Conservation (phyloP, 2,113 vertebrate species). For the Polypterus bichir region DNA sequence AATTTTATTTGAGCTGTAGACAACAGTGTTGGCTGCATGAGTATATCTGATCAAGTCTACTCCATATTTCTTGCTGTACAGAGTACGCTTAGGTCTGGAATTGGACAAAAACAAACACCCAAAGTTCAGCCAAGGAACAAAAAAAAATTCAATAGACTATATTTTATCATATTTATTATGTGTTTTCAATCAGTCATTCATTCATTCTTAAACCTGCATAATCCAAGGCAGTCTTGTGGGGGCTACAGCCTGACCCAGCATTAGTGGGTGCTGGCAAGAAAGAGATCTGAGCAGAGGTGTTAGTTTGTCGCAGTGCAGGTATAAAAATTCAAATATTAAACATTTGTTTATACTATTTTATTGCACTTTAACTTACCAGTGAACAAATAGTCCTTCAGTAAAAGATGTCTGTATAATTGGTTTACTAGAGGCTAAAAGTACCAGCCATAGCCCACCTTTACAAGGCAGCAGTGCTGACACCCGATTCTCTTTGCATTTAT, state of each 20-base stretch:
- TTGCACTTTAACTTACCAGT: too few species aligned
- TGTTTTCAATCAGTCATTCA: not conserved
- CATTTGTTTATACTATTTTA: too few species aligned
- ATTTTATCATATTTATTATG: not conserved
- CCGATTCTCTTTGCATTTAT: too few species aligned
- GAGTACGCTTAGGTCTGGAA: constrained; percentile 84
- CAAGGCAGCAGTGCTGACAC: too few species aligned
- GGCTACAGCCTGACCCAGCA: not conserved
- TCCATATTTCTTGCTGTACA: constrained; percentile 98
- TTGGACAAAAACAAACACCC: constrained; percentile 23
- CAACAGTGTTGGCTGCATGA: constrained; percentile 95
- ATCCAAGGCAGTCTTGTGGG: not conserved
- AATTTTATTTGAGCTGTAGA: constrained; percentile 98
- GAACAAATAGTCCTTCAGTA: too few species aligned
- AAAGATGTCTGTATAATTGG: too few species aligned
- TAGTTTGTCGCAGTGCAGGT: too few species aligned
- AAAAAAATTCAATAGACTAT: not conserved
- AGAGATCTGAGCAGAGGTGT: too few species aligned
- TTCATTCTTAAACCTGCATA: not conserved
- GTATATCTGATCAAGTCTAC: constrained; percentile 98
- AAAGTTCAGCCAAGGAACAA: constrained; percentile 7
- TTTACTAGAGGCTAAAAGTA: too few species aligned
- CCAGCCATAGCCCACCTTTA: too few species aligned
- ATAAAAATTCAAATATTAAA: too few species aligned
- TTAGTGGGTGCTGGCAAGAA: too few species aligned